Evolutionary conservation across 2,888 invertebrate species (phyloP).

Genomic region (Drosophila anceps): DNA sequence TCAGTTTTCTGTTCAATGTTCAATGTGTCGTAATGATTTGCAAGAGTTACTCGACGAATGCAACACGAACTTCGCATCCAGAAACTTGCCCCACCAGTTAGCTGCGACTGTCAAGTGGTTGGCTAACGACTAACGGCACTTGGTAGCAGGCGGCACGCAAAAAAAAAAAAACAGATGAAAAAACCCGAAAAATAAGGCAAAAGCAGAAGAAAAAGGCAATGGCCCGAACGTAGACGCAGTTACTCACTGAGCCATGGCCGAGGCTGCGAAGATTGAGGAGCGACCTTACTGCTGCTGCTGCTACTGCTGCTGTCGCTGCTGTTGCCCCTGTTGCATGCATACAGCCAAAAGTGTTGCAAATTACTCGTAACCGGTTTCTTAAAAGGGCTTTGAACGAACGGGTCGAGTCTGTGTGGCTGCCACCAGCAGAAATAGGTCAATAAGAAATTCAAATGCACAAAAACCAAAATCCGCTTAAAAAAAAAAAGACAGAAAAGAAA

Average conservation of each 20-base stretch:
- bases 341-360: constrained; percentile 46
- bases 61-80: constrained; percentile 35
- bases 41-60: constrained; percentile 31
- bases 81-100: constrained; percentile 38
- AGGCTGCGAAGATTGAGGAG: constrained; percentile 8
- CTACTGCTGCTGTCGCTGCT: constrained; percentile 1
- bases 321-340: constrained; percentile 30
- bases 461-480: constrained; percentile 12
- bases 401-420: constrained; percentile 11
- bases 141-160: constrained; percentile 26
- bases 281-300: constrained; percentile 29
- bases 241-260: constrained; percentile 24
- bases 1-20: constrained; percentile 12
- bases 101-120: constrained; percentile 38
- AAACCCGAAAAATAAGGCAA: constrained; percentile 4
- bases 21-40: constrained; percentile 39
- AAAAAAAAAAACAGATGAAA: no score
- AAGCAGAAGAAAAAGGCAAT: constrained; percentile 27
- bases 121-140: constrained; percentile 64
- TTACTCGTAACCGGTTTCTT: constrained; percentile 42
- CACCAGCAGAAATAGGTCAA: constrained; percentile 42
- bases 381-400: constrained; percentile 38
- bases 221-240: constrained; percentile 39
- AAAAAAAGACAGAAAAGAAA: constrained; percentile 13
- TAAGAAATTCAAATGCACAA: constrained; percentile 47